Percentiles rank a stretch among this genome's conserved stretches.
phyloP scores from a whole-genome alignment of 2,888 invertebrate species.

The Scrobipalpa atriplicella region DNA sequence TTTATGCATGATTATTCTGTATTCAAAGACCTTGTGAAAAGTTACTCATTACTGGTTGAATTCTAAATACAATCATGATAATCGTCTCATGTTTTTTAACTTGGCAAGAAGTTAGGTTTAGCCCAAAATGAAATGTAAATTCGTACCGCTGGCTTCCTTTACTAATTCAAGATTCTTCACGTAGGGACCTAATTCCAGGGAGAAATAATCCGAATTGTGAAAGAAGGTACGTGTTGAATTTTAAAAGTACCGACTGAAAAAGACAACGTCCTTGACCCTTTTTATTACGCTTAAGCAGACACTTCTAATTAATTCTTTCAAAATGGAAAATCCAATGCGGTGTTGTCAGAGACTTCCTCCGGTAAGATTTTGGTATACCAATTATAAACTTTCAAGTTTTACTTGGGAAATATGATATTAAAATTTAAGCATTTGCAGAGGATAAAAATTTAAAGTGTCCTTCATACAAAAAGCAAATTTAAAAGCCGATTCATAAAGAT shows the following conservation, averaged over 20 bases:
- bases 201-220: background rate
- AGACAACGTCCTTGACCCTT: background rate
- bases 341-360: too few species aligned
- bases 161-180: slow-evolving; percentile 8
- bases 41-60: background rate
- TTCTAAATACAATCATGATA: background rate
- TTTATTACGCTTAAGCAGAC: background rate
- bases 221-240: background rate
- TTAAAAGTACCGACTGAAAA: slow-evolving; percentile 1
- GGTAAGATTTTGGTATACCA: too few species aligned
- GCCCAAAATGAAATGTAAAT: background rate
- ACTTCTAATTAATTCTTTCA: background rate
- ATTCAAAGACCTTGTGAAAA: too few species aligned
- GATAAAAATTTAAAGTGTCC: too few species aligned
- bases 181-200: slow-evolving; percentile 1
- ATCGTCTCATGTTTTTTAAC: too few species aligned
- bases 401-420: too few species aligned
- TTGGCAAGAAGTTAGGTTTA: background rate
- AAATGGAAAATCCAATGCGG: background rate
- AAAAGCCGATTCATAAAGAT: too few species aligned
- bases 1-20: too few species aligned
- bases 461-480: too few species aligned
- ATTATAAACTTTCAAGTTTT: too few species aligned
- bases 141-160: background rate
- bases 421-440: too few species aligned